Conservation (phyloP, 2,113 vertebrate genomes). For the Epinephelus fuscoguttatus region DNA sequence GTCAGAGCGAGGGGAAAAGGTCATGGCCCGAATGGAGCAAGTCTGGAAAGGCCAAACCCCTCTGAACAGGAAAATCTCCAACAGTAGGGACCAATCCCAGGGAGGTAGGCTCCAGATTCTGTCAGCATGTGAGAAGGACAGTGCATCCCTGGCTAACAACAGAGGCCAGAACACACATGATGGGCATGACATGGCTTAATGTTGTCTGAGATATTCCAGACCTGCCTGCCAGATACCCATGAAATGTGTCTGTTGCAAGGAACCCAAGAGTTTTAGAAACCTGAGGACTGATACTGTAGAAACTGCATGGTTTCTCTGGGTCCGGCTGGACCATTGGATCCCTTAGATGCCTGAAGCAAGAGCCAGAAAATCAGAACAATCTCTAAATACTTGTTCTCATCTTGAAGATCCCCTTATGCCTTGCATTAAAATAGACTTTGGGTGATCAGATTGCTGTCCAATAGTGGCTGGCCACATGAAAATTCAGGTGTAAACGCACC, state of each 20-base stretch:
- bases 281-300: not conserved
- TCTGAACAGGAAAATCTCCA: not conserved
- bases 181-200: not conserved
- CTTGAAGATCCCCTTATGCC: not conserved
- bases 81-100: too few relatives aligned
- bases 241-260: not conserved
- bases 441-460: too few relatives aligned
- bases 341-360: not conserved
- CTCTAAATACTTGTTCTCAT: not conserved
- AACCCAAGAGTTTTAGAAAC: not conserved
- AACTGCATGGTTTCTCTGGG: not conserved
- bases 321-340: not conserved
- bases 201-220: not conserved
- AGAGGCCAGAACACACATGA: not conserved
- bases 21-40: rapidly evolving
- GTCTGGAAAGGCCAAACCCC: not conserved
- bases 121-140: not conserved
- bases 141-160: not conserved
- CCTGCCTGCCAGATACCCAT: not conserved
- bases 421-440: too few relatives aligned
- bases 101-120: too few relatives aligned
- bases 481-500: too few relatives aligned
- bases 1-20: not conserved
- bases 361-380: not conserved
- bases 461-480: too few relatives aligned